Percentiles rank a stretch among this genome's conserved stretches.
These are phyloP conservation scores for Urocynchramus pylzowi DNA, from an alignment of 2,113 vertebrate genomes.

Conservation along the genomic window DNA sequence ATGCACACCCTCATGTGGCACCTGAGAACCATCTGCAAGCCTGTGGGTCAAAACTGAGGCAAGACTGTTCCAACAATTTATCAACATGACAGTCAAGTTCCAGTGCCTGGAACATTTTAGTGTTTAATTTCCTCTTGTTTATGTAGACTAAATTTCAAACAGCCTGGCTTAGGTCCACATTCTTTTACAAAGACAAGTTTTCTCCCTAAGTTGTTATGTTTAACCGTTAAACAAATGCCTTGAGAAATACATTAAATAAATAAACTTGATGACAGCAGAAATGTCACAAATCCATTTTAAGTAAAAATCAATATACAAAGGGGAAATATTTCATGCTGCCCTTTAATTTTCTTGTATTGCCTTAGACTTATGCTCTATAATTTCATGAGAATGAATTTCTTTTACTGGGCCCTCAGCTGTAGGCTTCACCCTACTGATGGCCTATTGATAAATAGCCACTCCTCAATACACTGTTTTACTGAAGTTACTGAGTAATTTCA, in stretches of 20 bases:
- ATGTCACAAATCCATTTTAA: background rate
- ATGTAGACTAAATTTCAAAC: background rate
- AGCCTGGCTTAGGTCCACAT: background rate
- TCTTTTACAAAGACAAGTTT: background rate
- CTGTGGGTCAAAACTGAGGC: background rate
- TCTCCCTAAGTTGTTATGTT: background rate
- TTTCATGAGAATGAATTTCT: background rate
- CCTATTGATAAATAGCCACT: background rate
- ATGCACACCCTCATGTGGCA: background rate
- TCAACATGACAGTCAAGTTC: background rate
- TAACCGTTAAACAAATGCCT: background rate
- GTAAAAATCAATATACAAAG: background rate
- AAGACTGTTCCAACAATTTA: background rate
- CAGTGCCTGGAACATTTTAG: background rate
- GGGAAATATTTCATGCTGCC: background rate
- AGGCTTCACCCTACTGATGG: background rate
- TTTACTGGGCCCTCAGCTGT: background rate
- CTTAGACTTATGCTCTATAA: background rate
- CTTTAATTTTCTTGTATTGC: background rate
- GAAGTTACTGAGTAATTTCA: background rate
- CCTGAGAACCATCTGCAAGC: background rate
- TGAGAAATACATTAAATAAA: background rate
- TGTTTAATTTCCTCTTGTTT: background rate
- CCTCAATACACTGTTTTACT: background rate
- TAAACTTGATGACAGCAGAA: background rate